A percentile compares a stretch with the other conserved stretches of the same genome.
These are phyloP conservation scores for Poeciliopsis presidionis DNA, from an alignment of 2,797 vertebrate species.

Conservation along the genomic window DNA sequence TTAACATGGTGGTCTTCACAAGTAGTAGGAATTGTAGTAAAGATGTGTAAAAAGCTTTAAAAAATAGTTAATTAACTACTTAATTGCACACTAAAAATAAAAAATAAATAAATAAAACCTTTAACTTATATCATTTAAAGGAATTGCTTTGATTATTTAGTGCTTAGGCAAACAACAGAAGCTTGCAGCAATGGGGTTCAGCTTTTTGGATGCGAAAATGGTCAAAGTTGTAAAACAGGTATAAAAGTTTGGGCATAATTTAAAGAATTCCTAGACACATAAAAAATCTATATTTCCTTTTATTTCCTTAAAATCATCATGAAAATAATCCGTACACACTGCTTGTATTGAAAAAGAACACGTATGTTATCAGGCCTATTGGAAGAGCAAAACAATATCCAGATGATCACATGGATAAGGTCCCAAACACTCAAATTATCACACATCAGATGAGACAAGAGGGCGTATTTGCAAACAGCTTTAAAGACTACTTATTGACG, in stretches of 20 bases:
- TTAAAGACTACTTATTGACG: slow-evolving; percentile 61
- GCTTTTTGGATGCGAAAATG: neutral
- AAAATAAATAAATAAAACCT: neutral
- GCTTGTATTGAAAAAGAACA: neutral
- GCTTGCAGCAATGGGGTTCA: neutral
- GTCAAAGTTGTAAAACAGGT: neutral
- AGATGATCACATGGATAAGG: neutral
- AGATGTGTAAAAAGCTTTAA: neutral
- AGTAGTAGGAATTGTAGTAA: neutral
- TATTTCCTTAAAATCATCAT: neutral
- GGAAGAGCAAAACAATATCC: neutral
- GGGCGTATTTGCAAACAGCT: slow-evolving; percentile 33
- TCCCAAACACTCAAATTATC: slow-evolving; percentile 4
- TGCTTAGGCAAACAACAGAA: neutral
- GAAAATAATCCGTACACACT: neutral
- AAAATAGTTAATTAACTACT: neutral
- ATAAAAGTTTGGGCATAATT: neutral
- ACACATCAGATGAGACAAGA: slow-evolving; percentile 7
- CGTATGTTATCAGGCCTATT: neutral
- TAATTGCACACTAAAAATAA: neutral
- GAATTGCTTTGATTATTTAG: neutral
- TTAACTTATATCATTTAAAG: neutral
- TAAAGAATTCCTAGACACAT: neutral
- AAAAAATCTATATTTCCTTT: neutral
- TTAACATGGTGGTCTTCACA: slow-evolving; percentile 1